phyloP scores from a whole-genome alignment of 2,113 vertebrate species.

The Ivindomyrus marchei region DNA sequence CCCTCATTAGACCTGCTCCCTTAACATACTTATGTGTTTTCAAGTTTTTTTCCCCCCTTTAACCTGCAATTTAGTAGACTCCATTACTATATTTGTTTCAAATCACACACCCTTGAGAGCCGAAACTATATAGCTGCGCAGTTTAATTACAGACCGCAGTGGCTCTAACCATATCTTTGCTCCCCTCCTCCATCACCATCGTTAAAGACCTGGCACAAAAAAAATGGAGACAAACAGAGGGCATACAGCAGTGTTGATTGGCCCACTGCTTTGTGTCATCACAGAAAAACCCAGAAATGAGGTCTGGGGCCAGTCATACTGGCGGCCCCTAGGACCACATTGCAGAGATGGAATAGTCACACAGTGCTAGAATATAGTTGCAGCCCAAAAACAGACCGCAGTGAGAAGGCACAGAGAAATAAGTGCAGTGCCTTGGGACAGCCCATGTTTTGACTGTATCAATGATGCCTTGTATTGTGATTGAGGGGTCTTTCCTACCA shows the following conservation, averaged over 20 bases:
- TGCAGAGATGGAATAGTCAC: background rate
- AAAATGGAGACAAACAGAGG: background rate
- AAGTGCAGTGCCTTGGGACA: background rate
- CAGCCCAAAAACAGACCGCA: background rate
- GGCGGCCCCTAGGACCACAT: background rate
- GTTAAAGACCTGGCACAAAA: background rate
- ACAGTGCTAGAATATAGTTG: background rate
- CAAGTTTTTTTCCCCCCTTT: constrained; percentile 48
- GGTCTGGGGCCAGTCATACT: background rate
- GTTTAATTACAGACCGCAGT: constrained; percentile 60
- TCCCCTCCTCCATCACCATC: constrained; percentile 46
- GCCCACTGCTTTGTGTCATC: background rate
- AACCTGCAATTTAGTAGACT: constrained; percentile 59
- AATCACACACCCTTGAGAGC: constrained; percentile 51
- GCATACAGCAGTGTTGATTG: background rate
- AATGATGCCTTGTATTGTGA: background rate
- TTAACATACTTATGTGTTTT: constrained; percentile 27
- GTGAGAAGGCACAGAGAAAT: background rate
- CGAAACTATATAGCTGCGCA: constrained; percentile 52
- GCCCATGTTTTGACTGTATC: background rate
- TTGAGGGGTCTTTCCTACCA: background rate
- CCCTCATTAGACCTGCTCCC: constrained; percentile 16
- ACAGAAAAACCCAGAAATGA: background rate
- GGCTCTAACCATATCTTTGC: constrained; percentile 48
- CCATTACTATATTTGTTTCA: constrained; percentile 64